Conservation (phyloP, 1,140 invertebrate species). For the Cherax quadricarinatus region DNA sequence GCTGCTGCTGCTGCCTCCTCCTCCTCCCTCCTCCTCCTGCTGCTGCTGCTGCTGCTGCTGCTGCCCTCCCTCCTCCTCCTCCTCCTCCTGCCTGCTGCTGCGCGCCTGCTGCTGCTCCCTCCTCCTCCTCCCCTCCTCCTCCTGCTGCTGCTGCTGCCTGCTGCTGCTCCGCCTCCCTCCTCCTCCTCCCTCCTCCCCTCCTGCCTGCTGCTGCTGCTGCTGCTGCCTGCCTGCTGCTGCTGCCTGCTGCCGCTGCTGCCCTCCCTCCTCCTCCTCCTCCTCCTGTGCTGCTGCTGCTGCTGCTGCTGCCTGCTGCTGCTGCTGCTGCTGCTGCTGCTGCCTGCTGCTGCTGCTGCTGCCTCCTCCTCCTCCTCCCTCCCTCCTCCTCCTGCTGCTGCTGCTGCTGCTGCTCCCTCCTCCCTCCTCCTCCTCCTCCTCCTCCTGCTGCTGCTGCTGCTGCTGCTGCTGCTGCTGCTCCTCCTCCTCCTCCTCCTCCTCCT, state of each 20-base stretch:
- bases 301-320: background rate
- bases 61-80: background rate
- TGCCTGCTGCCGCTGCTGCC: background rate
- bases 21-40: constrained; percentile 1
- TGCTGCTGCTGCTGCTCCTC: background rate
- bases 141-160: background rate
- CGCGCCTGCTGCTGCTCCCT: background rate
- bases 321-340: background rate
- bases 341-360: background rate
- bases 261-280: no score
- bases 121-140: background rate
- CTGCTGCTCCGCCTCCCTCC: background rate
- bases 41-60: background rate
- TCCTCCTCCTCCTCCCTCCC: background rate
- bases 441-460: background rate
- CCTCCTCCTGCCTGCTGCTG: background rate
- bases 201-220: background rate
- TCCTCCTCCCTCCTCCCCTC: no score
- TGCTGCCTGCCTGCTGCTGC: background rate
- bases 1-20: background rate
- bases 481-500: background rate
- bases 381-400: no score
- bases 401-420: no score
- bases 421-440: background rate
- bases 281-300: background rate